Conservation (phyloP, 2,797 vertebrate genomes). For the Acanthurus leucopareius region DNA sequence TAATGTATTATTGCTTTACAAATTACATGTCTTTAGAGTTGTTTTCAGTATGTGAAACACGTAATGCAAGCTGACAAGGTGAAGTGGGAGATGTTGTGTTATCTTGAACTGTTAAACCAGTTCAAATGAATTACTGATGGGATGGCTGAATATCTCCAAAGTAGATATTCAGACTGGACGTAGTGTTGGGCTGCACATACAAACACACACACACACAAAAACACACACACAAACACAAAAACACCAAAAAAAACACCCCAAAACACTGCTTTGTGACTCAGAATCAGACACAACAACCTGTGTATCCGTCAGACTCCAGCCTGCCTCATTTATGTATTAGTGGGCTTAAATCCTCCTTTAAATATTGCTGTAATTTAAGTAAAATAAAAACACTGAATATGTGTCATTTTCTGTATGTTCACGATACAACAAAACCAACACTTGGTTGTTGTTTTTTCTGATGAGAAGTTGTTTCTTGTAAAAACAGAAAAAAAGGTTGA, state of each 20-base stretch:
- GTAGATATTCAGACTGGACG: too few species aligned
- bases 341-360: too few species aligned
- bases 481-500: conserved; percentile 25
- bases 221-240: too few species aligned
- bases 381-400: neutral
- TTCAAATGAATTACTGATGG: conserved; percentile 17
- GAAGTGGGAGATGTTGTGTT: neutral
- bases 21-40: neutral
- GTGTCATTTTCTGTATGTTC: neutral
- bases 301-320: neutral
- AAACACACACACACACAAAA: too few species aligned
- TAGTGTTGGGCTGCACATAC: too few species aligned
- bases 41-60: neutral
- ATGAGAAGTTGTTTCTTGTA: conserved; percentile 2
- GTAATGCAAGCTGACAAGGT: neutral
- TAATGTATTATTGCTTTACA: conserved; percentile 6
- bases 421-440: neutral
- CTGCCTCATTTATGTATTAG: neutral
- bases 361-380: neutral
- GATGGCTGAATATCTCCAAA: neutral
- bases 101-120: conserved; percentile 18
- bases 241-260: neutral
- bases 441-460: neutral
- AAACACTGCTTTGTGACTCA: neutral
- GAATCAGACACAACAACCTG: neutral